Percentiles rank a stretch among this genome's conserved stretches.
Conservation (phyloP, 2,797 vertebrate species). For the Limosa lapponica region DNA sequence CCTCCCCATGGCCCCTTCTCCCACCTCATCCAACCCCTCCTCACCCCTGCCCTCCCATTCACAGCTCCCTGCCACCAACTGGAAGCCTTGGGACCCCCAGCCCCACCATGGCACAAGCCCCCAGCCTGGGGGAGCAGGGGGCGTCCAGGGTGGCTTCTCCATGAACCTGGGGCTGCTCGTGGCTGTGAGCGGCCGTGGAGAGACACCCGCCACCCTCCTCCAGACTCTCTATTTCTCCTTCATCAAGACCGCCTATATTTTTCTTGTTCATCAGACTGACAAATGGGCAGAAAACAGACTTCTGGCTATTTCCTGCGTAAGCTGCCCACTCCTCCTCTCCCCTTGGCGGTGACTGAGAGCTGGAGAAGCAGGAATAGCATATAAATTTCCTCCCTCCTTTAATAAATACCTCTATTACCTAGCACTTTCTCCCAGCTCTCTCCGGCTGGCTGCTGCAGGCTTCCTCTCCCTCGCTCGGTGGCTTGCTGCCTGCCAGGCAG, state of each 20-base stretch:
- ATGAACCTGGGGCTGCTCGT: rapidly evolving
- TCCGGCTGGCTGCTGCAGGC: conserved; percentile 5
- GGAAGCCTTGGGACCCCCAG: not conserved
- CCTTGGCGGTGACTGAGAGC: conserved; percentile 38
- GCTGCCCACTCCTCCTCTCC: conserved; percentile 66
- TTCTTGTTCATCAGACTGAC: conserved; percentile 58
- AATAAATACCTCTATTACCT: conserved; percentile 71
- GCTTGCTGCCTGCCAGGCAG: conserved; percentile 43
- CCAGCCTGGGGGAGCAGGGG: not conserved
- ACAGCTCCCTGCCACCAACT: not conserved
- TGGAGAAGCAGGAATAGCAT: conserved; percentile 52
- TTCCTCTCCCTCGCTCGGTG: not conserved
- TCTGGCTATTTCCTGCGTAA: conserved; percentile 35
- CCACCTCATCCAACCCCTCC: not conserved
- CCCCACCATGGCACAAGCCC: rapidly evolving
- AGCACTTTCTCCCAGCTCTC: not conserved
- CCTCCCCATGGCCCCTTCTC: not conserved
- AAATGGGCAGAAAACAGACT: conserved; percentile 66
- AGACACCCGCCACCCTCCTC: not conserved
- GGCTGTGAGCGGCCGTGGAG: rapidly evolving
- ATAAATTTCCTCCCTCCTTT: conserved; percentile 62
- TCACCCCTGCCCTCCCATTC: not conserved
- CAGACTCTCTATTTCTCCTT: conserved; percentile 3
- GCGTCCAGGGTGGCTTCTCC: not conserved
- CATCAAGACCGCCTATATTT: not conserved